Percentiles rank a stretch among this genome's conserved stretches.
Evolutionary conservation across 2,888 invertebrate genomes (phyloP).

Genomic region (Drosophila stalkeri): DNA sequence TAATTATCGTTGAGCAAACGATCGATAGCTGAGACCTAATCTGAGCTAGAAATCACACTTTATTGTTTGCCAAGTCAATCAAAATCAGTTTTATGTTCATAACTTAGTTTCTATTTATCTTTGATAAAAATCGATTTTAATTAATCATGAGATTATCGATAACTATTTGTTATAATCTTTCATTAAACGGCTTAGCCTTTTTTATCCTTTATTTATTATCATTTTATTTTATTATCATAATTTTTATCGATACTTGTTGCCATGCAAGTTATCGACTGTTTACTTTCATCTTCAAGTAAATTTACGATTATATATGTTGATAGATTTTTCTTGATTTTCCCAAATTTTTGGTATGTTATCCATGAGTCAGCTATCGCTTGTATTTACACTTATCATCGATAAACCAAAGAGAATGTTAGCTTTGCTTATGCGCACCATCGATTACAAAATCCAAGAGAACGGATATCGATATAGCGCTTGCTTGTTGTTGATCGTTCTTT

Average conservation of each 20-base stretch:
- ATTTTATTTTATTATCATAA: no score
- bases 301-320: no score
- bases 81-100: neutral
- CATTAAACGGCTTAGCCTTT: no score
- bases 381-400: neutral
- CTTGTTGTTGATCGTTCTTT: neutral
- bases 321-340: neutral
- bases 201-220: no score
- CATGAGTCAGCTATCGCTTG: neutral
- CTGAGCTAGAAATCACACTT: neutral
- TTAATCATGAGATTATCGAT: no score
- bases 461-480: constrained; percentile 27
- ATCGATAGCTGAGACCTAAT: neutral
- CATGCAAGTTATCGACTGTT: neutral
- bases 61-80: neutral
- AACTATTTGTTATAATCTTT: no score
- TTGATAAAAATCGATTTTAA: no score
- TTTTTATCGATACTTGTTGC: neutral
- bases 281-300: no score
- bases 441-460: constrained; percentile 1
- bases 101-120: no score
- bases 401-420: neutral
- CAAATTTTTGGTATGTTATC: neutral
- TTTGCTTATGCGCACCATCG: constrained; percentile 5
- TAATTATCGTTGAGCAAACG: neutral